Base-by-base conservation (phyloP, 2,113 vertebrate genomes). In the Peromyscus leucopus region DNA sequence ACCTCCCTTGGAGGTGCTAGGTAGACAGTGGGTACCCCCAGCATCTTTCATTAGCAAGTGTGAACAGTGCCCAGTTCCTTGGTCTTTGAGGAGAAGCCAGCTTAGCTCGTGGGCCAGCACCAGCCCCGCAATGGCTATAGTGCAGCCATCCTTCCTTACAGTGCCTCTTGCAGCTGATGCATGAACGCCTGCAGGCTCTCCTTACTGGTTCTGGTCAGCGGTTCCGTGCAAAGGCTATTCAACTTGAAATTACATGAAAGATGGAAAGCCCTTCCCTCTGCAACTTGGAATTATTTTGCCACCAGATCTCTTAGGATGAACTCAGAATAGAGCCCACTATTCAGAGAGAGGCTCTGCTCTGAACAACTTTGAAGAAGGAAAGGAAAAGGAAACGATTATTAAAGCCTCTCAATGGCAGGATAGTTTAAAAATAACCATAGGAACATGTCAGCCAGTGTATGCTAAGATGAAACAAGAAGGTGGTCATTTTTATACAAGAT, bases 251-350 rank as follows among this genome's bases (percentile, higher is more conserved):
- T 67, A 76, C 16, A 33, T 31, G 24, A 76, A 42, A n/a, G 31
- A 55, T 11, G 4, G 36, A 22, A 83, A 39, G 36, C 91, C 87
- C 89, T 46, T 83, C 63, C 76, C 80, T 72, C 69, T 39, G 3
- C 28, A 51, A 76, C 90, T 78, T 48, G 71, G 79, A 92, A 75
- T 78, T 7, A 11, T 55, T 78, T 82, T 4, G 1, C 75, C 51
- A 78, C 55, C 88, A 91, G 51, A 39, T 82, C 92, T 93, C 93
- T 93, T 61, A 79, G 65, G 33, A 61, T 59, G n/a, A 90, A 17
- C 48, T 94, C n/a, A 42, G 39, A 79, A 42, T 12, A 74, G 36
- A 88, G 84, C 59, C 28, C 12, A 22, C 36, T 74, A 16, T 46
- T 88, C 57, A 91, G 67, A 91, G 57, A 79, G 28, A 75, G 17